Conservation (phyloP, 1,140 invertebrate genomes). For the Drosophila gunungcola region DNA sequence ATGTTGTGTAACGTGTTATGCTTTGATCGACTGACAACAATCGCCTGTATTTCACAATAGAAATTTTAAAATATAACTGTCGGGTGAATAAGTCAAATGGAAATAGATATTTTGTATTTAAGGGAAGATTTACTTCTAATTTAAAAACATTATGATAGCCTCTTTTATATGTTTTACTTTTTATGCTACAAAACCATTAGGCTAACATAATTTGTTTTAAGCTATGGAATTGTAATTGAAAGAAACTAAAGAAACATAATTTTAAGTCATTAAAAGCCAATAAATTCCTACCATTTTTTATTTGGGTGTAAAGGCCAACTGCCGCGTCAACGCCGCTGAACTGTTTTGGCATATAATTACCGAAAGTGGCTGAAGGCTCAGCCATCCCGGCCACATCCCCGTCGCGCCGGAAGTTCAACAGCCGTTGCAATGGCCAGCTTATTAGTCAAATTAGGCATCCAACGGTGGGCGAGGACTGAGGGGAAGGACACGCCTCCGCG, state of each 20-base stretch:
- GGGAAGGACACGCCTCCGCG: slow-evolving; percentile 27
- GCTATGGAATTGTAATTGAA: too few species aligned
- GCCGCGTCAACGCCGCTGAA: slow-evolving; percentile 57
- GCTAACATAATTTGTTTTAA: too few species aligned
- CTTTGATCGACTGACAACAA: too few species aligned
- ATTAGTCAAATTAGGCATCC: slow-evolving; percentile 79
- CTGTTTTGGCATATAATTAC: slow-evolving; percentile 80
- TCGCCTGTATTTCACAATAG: too few species aligned
- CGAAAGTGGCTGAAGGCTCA: slow-evolving; percentile 64
- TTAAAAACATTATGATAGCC: too few species aligned
- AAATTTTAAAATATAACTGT: too few species aligned
- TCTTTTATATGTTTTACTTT: too few species aligned
- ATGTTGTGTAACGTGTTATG: too few species aligned
- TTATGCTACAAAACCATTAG: too few species aligned
- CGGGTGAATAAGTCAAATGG: too few species aligned
- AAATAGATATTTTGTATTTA: too few species aligned
- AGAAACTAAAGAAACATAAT: neutral
- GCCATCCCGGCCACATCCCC: slow-evolving; percentile 36
- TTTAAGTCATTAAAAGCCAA: neutral
- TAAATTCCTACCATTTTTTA: neutral
- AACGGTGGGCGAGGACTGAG: slow-evolving; percentile 1
- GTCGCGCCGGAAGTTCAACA: slow-evolving; percentile 72
- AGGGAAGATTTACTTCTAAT: too few species aligned
- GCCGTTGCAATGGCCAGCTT: slow-evolving; percentile 80
- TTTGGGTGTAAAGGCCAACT: slow-evolving; percentile 23